These are phyloP conservation scores for Phrynocephalus forsythii DNA, from an alignment of 2,797 vertebrate species.

Conservation along the genomic window DNA sequence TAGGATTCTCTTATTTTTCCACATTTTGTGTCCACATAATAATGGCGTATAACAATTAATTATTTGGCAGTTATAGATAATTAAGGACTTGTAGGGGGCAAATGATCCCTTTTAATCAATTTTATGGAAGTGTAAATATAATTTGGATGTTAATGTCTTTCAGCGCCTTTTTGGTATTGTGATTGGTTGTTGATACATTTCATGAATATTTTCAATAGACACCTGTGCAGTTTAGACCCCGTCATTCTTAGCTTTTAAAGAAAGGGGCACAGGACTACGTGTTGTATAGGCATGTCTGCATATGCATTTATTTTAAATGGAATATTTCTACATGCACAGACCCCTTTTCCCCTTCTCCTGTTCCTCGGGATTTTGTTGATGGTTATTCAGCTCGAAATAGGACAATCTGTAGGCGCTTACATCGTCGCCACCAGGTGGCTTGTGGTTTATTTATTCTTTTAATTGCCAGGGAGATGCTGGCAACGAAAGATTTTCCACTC, in stretches of 20 bases:
- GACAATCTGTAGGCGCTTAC: background rate
- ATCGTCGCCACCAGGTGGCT: constrained; percentile 18
- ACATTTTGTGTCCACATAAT: background rate
- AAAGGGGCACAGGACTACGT: background rate
- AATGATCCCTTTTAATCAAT: background rate
- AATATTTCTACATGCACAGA: background rate
- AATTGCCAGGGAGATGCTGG: constrained; percentile 19
- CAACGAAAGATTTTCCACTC: constrained; percentile 6
- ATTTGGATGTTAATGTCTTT: background rate
- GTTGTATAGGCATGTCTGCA: background rate
- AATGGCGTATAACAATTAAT: background rate
- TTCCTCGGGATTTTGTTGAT: constrained; percentile 2
- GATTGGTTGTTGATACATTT: background rate
- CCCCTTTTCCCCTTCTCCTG: background rate
- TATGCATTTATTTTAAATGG: background rate
- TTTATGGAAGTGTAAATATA: background rate
- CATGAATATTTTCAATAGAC: background rate
- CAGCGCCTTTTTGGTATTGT: background rate
- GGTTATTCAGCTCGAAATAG: background rate
- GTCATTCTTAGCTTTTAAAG: background rate
- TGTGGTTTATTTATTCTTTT: constrained; percentile 27
- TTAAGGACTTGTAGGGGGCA: background rate
- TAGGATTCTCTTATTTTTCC: background rate
- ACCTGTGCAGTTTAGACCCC: no score
- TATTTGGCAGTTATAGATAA: background rate